These are phyloP conservation scores for Aphodius granarius DNA, from an alignment of 2,888 invertebrate species.

Conservation along the genomic window DNA sequence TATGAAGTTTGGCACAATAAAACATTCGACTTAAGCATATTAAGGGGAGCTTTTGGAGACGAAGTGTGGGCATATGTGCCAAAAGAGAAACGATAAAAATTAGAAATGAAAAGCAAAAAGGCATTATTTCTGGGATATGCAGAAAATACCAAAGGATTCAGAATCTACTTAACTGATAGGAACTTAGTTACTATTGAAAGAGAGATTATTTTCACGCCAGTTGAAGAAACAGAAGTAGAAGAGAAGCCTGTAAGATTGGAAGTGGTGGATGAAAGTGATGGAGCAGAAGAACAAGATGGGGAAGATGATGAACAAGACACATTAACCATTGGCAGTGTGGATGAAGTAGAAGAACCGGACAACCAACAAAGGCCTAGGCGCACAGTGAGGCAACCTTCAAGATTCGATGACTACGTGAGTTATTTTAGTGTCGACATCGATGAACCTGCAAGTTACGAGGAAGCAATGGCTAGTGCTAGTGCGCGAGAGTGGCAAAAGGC, in stretches of 20 bases:
- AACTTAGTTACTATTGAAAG: slow-evolving; percentile 29
- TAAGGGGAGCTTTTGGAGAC: slow-evolving; percentile 32
- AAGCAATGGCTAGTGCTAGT: slow-evolving; percentile 14
- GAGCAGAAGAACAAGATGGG: no score
- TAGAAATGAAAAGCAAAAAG: slow-evolving; percentile 30
- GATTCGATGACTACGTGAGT: no score
- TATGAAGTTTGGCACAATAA: slow-evolving; percentile 45
- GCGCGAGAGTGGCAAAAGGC: no score
- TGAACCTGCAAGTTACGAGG: no score
- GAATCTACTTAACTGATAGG: slow-evolving; percentile 30
- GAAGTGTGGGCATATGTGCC: slow-evolving; percentile 33
- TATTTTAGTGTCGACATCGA: no score
- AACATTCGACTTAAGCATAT: slow-evolving; percentile 26
- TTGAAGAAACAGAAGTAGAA: slow-evolving; percentile 3
- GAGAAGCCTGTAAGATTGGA: slow-evolving; percentile 14
- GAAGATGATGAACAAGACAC: background rate
- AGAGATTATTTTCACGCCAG: slow-evolving; percentile 32
- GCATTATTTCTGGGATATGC: slow-evolving; percentile 31
- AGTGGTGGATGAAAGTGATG: no score
- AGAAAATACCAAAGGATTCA: slow-evolving; percentile 30
- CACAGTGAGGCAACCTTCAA: no score
- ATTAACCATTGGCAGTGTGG: no score
- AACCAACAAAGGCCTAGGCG: no score
- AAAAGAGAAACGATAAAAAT: slow-evolving; percentile 32
- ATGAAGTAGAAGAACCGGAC: no score